Evolutionary conservation across 2,113 vertebrate species (phyloP).

Genomic region (Dasypus novemcinctus): DNA sequence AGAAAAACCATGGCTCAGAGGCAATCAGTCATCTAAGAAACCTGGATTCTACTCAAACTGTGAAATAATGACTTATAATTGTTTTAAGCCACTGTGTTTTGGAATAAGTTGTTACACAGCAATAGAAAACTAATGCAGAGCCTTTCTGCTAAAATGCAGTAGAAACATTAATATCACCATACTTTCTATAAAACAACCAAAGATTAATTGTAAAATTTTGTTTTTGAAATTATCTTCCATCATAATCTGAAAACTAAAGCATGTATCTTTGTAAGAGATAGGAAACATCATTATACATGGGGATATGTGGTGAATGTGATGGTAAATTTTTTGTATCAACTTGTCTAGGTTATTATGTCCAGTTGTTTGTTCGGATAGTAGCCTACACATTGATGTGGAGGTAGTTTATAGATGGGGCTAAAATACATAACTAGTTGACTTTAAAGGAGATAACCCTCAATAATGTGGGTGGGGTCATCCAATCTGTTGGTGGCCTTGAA

Average conservation of each 20-base stretch:
- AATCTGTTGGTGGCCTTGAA: too few relatives aligned
- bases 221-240: background rate
- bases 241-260: background rate
- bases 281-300: too few relatives aligned
- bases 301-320: background rate
- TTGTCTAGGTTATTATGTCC: too few relatives aligned
- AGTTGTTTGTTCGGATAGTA: too few relatives aligned
- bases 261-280: background rate
- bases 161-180: background rate
- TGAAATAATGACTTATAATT: background rate
- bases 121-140: background rate
- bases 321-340: too few relatives aligned
- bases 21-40: background rate
- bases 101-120: background rate
- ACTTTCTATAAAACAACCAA: background rate
- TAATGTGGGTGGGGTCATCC: too few relatives aligned
- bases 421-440: too few relatives aligned
- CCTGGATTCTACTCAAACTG: background rate
- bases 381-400: too few relatives aligned
- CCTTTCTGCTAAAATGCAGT: background rate
- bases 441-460: too few relatives aligned
- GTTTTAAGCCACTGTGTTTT: background rate
- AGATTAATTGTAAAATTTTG: background rate
- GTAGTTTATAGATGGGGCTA: too few relatives aligned
- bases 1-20: background rate